These are phyloP conservation scores for Periophthalmodon schlosseri DNA, from an alignment of 2,113 vertebrate genomes.

Conservation along the genomic window DNA sequence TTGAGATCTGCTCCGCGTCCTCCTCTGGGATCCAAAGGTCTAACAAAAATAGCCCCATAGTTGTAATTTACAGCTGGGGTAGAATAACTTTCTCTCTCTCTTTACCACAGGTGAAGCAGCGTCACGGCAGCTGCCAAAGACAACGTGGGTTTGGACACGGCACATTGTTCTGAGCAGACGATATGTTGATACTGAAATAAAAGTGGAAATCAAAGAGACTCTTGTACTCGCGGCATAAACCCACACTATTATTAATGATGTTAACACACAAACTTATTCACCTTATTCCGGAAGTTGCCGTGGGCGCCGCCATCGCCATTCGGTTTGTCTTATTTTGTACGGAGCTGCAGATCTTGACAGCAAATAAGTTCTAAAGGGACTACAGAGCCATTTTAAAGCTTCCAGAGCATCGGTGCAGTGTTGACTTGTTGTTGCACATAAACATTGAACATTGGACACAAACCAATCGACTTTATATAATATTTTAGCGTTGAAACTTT, in stretches of 20 bases:
- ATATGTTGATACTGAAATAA: constrained; percentile 32
- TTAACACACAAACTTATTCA: constrained; percentile 31
- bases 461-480: too few species aligned
- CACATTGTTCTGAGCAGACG: constrained; percentile 32
- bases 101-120: constrained; percentile 68
- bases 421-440: too few species aligned
- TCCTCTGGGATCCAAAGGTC: constrained; percentile 51
- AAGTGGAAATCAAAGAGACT: constrained; percentile 44
- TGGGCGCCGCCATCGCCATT: too few species aligned
- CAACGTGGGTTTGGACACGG: constrained; percentile 54
- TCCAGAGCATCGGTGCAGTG: too few species aligned
- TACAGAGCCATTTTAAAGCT: too few species aligned
- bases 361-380: too few species aligned
- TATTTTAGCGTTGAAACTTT: too few species aligned
- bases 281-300: too few species aligned
- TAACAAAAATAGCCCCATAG: constrained; percentile 65
- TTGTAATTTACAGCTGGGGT: constrained; percentile 76
- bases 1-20: constrained; percentile 46
- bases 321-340: too few species aligned
- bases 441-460: too few species aligned
- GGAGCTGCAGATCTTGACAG: too few species aligned
- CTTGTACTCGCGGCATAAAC: constrained; percentile 26
- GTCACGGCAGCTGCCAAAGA: constrained; percentile 71
- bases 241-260: constrained; percentile 36
- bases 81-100: constrained; percentile 74